These are phyloP conservation scores for Sarcophaga bullata DNA, from an alignment of 1,140 invertebrate genomes.

Conservation along the genomic window DNA sequence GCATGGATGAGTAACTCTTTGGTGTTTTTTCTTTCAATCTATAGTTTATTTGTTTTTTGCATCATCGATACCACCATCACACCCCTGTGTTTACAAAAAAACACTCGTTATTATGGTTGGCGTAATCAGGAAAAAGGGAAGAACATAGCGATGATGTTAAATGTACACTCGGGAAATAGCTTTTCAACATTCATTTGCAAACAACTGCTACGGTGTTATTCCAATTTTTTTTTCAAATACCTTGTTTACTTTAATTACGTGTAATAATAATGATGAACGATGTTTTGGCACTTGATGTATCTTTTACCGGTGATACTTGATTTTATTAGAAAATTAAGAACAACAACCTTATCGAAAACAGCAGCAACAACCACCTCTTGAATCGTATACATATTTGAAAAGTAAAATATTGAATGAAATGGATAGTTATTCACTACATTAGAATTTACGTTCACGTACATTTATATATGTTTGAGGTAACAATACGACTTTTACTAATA, in stretches of 20 bases:
- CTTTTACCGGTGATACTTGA: slow-evolving; percentile 30
- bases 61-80: not conserved
- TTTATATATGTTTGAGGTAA: not conserved
- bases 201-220: not conserved
- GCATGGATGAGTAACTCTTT: not conserved
- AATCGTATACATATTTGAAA: not conserved
- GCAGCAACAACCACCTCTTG: slow-evolving; percentile 4
- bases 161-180: slow-evolving; percentile 32
- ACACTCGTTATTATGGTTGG: not conserved
- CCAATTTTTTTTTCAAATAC: not conserved
- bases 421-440: not conserved
- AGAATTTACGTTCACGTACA: not conserved
- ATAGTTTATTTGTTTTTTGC: slow-evolving; percentile 29
- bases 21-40: slow-evolving; percentile 20
- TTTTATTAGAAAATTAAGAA: slow-evolving; percentile 33
- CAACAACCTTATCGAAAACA: not conserved
- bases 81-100: not conserved
- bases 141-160: slow-evolving; percentile 13
- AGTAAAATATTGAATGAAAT: not conserved
- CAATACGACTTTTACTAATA: slow-evolving; percentile 38
- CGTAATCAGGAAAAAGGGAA: not conserved
- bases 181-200: not conserved
- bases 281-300: slow-evolving; percentile 32
- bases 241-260: slow-evolving; percentile 20
- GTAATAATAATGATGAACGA: slow-evolving; percentile 5